phyloP scores from a whole-genome alignment of 2,888 invertebrate species.

The Aporophyla nigra region DNA sequence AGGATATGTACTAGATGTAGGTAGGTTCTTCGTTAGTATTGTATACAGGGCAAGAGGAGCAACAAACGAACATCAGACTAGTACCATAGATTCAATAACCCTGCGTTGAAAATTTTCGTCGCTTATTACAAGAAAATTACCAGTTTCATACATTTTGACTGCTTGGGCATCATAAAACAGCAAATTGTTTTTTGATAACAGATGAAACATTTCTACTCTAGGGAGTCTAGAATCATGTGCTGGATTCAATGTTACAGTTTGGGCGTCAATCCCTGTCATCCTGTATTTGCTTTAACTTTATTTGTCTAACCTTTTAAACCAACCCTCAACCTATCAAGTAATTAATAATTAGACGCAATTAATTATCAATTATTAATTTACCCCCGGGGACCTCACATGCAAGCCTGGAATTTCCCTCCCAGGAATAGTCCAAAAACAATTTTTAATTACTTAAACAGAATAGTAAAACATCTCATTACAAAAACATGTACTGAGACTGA shows the following conservation, averaged over 20 bases:
- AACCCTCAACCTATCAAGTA: not conserved
- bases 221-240: no score
- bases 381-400: not conserved
- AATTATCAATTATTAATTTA: not conserved
- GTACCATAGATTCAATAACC: no score
- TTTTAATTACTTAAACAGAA: constrained; percentile 22
- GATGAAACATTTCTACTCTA: no score
- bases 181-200: no score
- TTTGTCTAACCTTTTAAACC: not conserved
- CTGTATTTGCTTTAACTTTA: not conserved
- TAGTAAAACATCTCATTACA: constrained; percentile 28
- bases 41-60: not conserved
- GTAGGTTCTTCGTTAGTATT: not conserved
- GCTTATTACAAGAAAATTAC: no score
- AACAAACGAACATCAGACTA: no score
- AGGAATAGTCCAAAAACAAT: constrained; percentile 11
- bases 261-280: no score
- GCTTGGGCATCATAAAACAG: no score
- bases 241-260: no score
- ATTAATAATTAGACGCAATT: constrained; percentile 1
- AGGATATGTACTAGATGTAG: not conserved
- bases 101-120: no score
- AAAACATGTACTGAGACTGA: constrained; percentile 16
- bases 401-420: not conserved
- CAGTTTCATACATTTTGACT: no score